A percentile compares a stretch with the other conserved stretches of the same genome.
These are phyloP conservation scores for Ophiothrix spiculata DNA, from an alignment of 35 echinoderm and acorn worm genomes.

Conservation along the genomic window DNA sequence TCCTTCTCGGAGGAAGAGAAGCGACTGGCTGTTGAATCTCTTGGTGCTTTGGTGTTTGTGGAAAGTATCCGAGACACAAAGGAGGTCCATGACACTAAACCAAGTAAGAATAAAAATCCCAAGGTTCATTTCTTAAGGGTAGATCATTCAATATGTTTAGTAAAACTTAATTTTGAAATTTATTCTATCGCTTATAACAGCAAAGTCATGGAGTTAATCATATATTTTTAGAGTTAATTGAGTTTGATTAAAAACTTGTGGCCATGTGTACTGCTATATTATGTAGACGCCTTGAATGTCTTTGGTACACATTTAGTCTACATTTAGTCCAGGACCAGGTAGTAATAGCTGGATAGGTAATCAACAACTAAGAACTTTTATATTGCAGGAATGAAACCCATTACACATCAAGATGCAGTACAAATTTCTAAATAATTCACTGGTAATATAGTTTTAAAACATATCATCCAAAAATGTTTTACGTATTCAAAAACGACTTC, in stretches of 20 bases:
- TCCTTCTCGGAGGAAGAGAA: background rate
- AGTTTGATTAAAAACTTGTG: background rate
- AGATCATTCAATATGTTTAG: too few relatives aligned
- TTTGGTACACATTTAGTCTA: too few relatives aligned
- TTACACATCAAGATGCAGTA: too few relatives aligned
- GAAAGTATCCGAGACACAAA: background rate
- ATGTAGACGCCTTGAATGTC: background rate
- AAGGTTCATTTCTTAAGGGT: too few relatives aligned
- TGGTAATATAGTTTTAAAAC: too few relatives aligned
- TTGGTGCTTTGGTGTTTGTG: background rate
- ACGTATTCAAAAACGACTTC: too few relatives aligned
- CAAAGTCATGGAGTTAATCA: background rate
- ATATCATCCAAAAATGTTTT: too few relatives aligned
- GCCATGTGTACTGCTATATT: background rate
- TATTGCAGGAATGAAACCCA: too few relatives aligned
- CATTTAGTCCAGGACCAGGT: too few relatives aligned
- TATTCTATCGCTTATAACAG: background rate
- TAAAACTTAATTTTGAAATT: background rate
- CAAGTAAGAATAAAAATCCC: background rate
- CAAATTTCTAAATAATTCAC: too few relatives aligned
- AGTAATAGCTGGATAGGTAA: too few relatives aligned
- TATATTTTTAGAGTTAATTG: background rate
- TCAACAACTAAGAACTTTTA: too few relatives aligned
- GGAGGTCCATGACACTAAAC: background rate
- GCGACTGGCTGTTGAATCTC: background rate